These are phyloP conservation scores for Meloidogyne hapla DNA, from an alignment of 1,140 invertebrate genomes.

Conservation along the genomic window DNA sequence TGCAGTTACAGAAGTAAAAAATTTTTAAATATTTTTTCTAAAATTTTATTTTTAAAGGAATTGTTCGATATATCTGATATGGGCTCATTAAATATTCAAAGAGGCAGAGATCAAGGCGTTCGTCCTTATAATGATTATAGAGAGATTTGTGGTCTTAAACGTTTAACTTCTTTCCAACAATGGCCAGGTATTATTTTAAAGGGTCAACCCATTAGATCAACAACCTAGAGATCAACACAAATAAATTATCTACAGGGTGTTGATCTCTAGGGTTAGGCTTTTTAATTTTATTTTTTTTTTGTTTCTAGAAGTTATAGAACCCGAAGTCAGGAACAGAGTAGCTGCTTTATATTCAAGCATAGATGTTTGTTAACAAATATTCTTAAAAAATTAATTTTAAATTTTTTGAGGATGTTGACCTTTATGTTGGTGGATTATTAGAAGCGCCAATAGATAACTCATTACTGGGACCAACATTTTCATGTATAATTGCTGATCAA, in stretches of 20 bases:
- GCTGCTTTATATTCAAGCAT: slow-evolving; percentile 36
- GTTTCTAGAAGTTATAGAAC: slow-evolving; percentile 45
- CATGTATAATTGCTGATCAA: slow-evolving; percentile 51
- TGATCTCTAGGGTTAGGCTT: no score
- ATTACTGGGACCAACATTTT: slow-evolving; percentile 50
- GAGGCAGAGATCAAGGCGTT: slow-evolving; percentile 81
- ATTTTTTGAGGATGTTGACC: slow-evolving; percentile 34
- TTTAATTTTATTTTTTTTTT: not conserved
- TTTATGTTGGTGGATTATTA: slow-evolving; percentile 51
- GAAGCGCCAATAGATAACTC: slow-evolving; percentile 45
- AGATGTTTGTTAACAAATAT: slow-evolving; percentile 19
- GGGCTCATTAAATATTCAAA: slow-evolving; percentile 69
- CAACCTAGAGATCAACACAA: no score
- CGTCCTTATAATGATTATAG: slow-evolving; percentile 79
- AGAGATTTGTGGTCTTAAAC: slow-evolving; percentile 75
- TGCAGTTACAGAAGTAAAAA: slow-evolving; percentile 23
- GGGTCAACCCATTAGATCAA: no score
- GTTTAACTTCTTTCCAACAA: slow-evolving; percentile 75
- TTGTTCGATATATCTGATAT: slow-evolving; percentile 39
- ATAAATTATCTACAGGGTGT: no score
- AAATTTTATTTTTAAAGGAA: slow-evolving; percentile 26
- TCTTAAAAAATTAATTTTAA: not conserved
- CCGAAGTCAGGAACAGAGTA: slow-evolving; percentile 36
- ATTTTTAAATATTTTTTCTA: not conserved
- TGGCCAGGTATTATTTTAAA: slow-evolving; percentile 64